phyloP scores from a whole-genome alignment of 2,888 invertebrate species.

The Drosophila mimetica region DNA sequence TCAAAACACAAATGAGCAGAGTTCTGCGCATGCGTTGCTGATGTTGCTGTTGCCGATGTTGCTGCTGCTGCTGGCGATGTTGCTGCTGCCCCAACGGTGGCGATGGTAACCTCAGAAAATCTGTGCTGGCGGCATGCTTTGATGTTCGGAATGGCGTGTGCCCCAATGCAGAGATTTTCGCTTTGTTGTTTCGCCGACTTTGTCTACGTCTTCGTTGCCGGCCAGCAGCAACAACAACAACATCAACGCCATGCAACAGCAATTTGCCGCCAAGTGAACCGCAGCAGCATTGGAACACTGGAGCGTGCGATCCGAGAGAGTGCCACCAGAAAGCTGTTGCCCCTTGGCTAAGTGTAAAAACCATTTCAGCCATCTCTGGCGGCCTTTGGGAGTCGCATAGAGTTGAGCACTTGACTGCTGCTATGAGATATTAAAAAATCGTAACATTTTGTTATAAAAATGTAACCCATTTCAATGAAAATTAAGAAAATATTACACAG shows the following conservation, averaged over 20 bases:
- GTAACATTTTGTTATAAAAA: too few relatives aligned
- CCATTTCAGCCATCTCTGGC: slow-evolving; percentile 18
- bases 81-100: slow-evolving; percentile 77
- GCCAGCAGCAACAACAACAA: slow-evolving; percentile 46
- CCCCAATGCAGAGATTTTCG: slow-evolving; percentile 84
- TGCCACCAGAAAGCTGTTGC: slow-evolving; percentile 37
- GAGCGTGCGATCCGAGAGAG: slow-evolving; percentile 46
- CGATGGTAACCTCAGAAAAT: slow-evolving; percentile 84
- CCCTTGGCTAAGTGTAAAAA: slow-evolving; percentile 20
- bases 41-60: slow-evolving; percentile 5
- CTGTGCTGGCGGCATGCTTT: slow-evolving; percentile 82
- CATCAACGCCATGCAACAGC: slow-evolving; percentile 70
- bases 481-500: background rate
- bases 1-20: slow-evolving; percentile 78
- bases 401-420: background rate
- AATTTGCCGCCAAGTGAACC: slow-evolving; percentile 75
- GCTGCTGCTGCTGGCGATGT: slow-evolving; percentile 44
- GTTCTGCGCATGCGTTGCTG: slow-evolving; percentile 47
- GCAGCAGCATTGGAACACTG: slow-evolving; percentile 53
- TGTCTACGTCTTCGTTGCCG: slow-evolving; percentile 43
- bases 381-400: background rate
- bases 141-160: slow-evolving; percentile 84
- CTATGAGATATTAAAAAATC: background rate
- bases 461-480: background rate
- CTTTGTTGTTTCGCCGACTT: slow-evolving; percentile 82